These are phyloP conservation scores for Piaya cayana DNA, from an alignment of 2,113 vertebrate genomes.

Conservation along the genomic window DNA sequence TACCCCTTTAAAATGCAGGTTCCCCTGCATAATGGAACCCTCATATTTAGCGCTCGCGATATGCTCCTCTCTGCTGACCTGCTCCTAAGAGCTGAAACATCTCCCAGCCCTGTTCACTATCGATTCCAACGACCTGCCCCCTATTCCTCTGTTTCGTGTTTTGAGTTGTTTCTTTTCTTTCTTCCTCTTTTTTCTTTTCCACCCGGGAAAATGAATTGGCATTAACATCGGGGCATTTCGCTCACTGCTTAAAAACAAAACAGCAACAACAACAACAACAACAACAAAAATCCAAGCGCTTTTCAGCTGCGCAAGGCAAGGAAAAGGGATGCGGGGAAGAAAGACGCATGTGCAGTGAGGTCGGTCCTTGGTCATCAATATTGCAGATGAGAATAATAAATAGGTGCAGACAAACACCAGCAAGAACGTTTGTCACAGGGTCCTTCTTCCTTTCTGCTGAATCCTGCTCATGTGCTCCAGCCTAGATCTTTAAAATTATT, in stretches of 20 bases:
- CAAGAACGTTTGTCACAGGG: background rate
- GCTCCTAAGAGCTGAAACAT: background rate
- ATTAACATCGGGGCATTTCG: background rate
- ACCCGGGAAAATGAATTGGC: background rate
- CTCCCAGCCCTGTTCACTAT: background rate
- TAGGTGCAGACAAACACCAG: background rate
- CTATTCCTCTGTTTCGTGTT: background rate
- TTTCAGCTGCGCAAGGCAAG: background rate
- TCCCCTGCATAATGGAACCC: background rate
- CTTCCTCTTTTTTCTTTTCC: accelerated
- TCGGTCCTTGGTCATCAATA: background rate
- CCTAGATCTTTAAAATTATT: background rate
- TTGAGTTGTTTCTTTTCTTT: background rate
- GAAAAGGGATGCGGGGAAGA: background rate
- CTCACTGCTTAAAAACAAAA: background rate
- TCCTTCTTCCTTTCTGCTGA: background rate
- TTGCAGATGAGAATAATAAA: constrained; percentile 26
- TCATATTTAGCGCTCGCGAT: background rate
- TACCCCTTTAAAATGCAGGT: background rate
- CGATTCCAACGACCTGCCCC: background rate
- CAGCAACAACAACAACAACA: background rate
- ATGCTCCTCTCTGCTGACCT: background rate
- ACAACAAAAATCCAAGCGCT: background rate
- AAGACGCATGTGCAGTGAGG: background rate
- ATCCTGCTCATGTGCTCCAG: accelerated